Percentiles rank a stretch among this genome's conserved stretches.
Conservation (phyloP, 2,113 vertebrate genomes). For the Chionodraco myersi region DNA sequence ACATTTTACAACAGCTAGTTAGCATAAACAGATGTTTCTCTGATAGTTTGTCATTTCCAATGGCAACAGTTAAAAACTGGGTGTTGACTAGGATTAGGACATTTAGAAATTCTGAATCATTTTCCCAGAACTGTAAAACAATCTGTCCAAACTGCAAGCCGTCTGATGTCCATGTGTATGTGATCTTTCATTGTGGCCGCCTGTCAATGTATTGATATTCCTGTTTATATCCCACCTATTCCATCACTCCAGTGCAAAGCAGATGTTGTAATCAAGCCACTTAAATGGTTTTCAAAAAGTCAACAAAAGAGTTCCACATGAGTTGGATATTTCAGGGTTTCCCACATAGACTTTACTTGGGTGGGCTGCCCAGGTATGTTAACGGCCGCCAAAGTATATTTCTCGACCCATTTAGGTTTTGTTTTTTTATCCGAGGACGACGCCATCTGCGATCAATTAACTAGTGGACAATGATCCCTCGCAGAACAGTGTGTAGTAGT, state of each 20-base stretch:
- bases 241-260: not conserved
- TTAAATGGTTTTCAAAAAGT: not conserved
- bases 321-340: not conserved
- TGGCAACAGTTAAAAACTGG: not conserved
- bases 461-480: too few species aligned
- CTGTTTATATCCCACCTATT: not conserved
- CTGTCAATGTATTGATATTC: not conserved
- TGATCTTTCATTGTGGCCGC: constrained; percentile 3
- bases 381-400: too few species aligned
- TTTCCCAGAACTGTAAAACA: not conserved
- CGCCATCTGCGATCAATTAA: too few species aligned
- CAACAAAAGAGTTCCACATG: not conserved
- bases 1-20: constrained; percentile 27
- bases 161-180: not conserved
- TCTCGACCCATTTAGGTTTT: too few species aligned
- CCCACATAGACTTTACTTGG: too few species aligned
- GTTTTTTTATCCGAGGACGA: too few species aligned
- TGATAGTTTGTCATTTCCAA: constrained; percentile 24
- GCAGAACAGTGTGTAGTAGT: not conserved
- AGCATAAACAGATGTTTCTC: constrained; percentile 25
- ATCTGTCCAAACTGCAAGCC: constrained; percentile 5
- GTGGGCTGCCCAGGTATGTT: too few species aligned
- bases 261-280: not conserved
- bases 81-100: not conserved
- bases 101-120: not conserved